Conservation (phyloP, 2,797 vertebrate species). For the Spea hammondii region DNA sequence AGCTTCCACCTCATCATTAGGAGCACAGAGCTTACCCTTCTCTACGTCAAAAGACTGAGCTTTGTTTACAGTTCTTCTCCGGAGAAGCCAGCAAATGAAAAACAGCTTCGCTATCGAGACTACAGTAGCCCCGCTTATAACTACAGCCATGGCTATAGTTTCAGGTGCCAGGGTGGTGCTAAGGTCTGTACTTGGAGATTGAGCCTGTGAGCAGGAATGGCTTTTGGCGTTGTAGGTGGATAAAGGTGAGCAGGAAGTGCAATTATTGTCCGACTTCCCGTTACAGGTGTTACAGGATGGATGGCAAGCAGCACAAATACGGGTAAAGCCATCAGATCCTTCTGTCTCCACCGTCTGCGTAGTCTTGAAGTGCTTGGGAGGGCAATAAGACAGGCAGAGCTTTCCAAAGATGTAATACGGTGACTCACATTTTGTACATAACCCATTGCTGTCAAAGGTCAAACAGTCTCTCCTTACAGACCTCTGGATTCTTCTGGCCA, state of each 20-base stretch:
- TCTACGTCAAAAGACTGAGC: not conserved
- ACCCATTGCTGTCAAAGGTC: too few species aligned
- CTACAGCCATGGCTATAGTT: not conserved
- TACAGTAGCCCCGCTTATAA: not conserved
- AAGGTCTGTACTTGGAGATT: not conserved
- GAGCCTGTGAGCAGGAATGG: conserved; percentile 22
- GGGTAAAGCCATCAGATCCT: fast-evolving
- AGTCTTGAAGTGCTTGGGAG: conserved; percentile 21
- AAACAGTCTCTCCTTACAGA: too few species aligned
- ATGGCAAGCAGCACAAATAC: conserved; percentile 55
- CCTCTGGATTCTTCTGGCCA: too few species aligned
- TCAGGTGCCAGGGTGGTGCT: fast-evolving
- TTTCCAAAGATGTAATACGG: conserved; percentile 44
- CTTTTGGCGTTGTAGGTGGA: not conserved
- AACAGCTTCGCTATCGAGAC: not conserved
- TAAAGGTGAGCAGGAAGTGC: conserved; percentile 51
- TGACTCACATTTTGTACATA: conserved; percentile 55
- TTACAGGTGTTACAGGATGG: conserved; percentile 61
- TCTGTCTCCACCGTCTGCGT: not conserved
- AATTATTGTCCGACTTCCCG: conserved; percentile 25
- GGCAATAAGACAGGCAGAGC: conserved; percentile 60
- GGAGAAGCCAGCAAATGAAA: not conserved
- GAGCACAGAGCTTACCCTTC: conserved; percentile 51
- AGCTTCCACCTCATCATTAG: conserved; percentile 62
- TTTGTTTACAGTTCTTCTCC: too few species aligned